These are phyloP conservation scores for Chrysochloris asiatica DNA, from an alignment of 2,113 vertebrate genomes.

Conservation along the genomic window DNA sequence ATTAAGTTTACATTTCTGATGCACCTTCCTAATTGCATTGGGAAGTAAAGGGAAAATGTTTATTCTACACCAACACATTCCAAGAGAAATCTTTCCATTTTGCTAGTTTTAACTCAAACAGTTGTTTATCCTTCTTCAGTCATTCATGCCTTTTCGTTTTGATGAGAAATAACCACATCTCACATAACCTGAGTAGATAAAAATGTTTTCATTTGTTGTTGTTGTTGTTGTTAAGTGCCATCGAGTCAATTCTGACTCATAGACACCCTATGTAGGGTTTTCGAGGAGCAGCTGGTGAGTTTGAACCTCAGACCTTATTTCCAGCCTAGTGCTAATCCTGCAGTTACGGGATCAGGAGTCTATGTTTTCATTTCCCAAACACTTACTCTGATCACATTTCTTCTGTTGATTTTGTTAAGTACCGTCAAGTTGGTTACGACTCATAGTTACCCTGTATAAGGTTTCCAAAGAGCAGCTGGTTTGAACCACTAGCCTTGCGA, in stretches of 20 bases:
- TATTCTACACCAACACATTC: background rate
- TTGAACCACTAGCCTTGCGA: too few species aligned
- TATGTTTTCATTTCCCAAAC: background rate
- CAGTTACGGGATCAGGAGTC: too few species aligned
- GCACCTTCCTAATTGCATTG: background rate
- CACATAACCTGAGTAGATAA: background rate
- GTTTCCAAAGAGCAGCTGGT: too few species aligned
- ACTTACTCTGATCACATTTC: conserved; percentile 5
- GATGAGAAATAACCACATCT: background rate
- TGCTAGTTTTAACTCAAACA: background rate
- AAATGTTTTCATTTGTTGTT: background rate
- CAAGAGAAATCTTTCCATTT: background rate
- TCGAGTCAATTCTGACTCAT: too few species aligned
- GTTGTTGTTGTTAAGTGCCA: too few species aligned
- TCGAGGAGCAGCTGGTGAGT: too few species aligned
- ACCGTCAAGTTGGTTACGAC: too few species aligned
- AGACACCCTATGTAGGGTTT: too few species aligned
- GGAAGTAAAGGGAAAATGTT: background rate
- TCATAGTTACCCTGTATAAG: too few species aligned
- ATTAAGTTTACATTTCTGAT: background rate
- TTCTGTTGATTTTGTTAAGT: too few species aligned
- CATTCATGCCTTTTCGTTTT: background rate
- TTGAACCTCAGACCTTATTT: too few species aligned
- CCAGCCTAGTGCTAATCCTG: too few species aligned
- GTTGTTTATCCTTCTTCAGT: background rate